These are phyloP conservation scores for Tetrao urogallus DNA, from an alignment of 2,113 vertebrate genomes.

Conservation along the genomic window DNA sequence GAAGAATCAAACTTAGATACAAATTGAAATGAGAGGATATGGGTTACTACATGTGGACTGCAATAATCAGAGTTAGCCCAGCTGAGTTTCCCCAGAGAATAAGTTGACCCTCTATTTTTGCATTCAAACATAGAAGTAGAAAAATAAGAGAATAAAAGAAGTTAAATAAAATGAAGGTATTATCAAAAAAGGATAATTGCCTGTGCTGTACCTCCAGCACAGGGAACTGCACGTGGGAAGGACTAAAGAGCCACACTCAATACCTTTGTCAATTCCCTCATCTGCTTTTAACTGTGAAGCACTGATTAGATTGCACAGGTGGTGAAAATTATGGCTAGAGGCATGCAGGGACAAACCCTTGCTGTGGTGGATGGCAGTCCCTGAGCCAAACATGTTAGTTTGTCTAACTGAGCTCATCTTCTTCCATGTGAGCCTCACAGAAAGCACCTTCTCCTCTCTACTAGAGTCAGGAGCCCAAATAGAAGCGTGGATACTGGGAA, in stretches of 20 bases:
- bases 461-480: neutral
- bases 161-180: neutral
- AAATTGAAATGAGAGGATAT: neutral
- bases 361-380: neutral
- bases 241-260: conserved; percentile 36
- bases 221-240: conserved; percentile 45
- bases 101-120: neutral
- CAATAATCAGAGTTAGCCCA: neutral
- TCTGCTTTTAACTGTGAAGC: conserved; percentile 33
- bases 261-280: conserved; percentile 62
- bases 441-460: neutral
- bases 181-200: conserved; percentile 46
- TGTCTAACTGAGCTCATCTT: neutral
- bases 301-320: conserved; percentile 13
- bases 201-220: conserved; percentile 41
- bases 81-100: neutral
- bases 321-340: conserved; percentile 6
- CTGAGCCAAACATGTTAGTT: neutral
- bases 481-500: neutral
- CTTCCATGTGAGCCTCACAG: neutral
- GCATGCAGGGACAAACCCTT: neutral
- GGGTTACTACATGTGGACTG: neutral
- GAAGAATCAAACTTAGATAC: neutral
- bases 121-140: neutral
- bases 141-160: conserved; percentile 15